Conservation (phyloP, 2,888 invertebrate species). For the Altica lythri region DNA sequence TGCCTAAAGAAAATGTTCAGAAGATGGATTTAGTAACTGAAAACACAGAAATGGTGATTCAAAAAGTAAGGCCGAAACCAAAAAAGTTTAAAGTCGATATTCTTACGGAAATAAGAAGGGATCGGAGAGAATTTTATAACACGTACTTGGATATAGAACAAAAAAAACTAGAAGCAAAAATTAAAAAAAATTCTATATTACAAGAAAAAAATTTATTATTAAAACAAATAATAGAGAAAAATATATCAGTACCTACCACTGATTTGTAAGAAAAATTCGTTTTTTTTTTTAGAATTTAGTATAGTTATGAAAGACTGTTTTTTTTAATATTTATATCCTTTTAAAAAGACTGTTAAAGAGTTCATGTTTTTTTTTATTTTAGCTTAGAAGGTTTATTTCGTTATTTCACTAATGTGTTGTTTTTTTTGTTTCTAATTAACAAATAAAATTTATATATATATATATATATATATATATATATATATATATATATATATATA, state of each 20-base stretch:
- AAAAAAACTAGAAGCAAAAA: constrained; percentile 10
- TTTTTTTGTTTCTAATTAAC: neutral
- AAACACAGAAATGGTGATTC: constrained; percentile 8
- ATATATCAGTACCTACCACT: neutral
- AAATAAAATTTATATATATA: neutral
- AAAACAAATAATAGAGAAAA: neutral
- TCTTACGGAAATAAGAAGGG: constrained; percentile 19
- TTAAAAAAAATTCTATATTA: neutral
- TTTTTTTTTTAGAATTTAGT: neutral
- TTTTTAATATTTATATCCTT: too few species aligned
- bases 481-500: neutral
- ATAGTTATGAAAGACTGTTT: too few species aligned
- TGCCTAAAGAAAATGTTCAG: constrained; percentile 15
- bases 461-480: neutral
- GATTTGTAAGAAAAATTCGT: neutral
- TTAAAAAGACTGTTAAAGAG: too few species aligned
- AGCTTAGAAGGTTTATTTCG: too few species aligned
- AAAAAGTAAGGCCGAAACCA: neutral
- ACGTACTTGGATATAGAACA: constrained; percentile 18
- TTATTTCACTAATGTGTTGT: neutral
- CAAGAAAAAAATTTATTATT: neutral
- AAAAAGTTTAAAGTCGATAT: neutral
- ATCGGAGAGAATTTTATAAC: constrained; percentile 19
- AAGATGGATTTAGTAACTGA: constrained; percentile 17
- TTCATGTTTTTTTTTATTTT: neutral